Conservation (phyloP, 2,888 invertebrate species). For the Plebejus anna region DNA sequence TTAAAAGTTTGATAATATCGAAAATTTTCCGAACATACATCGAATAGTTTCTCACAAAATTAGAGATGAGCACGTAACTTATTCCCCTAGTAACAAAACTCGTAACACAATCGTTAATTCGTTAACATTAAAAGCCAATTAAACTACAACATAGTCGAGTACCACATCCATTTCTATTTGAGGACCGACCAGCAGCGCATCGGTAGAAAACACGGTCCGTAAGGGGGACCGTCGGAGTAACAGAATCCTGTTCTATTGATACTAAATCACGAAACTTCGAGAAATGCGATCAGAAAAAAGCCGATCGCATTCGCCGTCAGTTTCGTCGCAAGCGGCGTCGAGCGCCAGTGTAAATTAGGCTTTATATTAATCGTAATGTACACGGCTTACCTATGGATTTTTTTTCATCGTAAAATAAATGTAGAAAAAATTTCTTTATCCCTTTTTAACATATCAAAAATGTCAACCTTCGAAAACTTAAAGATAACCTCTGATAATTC, state of each 20-base stretch:
- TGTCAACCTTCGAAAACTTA: constrained; percentile 65
- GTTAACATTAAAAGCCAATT: constrained; percentile 60
- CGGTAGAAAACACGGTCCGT: constrained; percentile 43
- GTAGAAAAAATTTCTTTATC: constrained; percentile 66
- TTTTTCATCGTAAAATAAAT: constrained; percentile 64
- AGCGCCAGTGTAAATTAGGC: constrained; percentile 61
- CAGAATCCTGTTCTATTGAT: constrained; percentile 74
- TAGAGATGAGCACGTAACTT: constrained; percentile 46
- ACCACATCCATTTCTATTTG: constrained; percentile 61
- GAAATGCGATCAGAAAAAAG: constrained; percentile 38
- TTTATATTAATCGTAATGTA: constrained; percentile 61
- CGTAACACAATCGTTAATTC: constrained; percentile 56
- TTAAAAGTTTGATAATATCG: not conserved
- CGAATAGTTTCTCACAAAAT: constrained; percentile 23
- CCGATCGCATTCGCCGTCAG: constrained; percentile 39
- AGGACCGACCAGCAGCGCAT: constrained; percentile 66
- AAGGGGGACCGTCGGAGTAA: constrained; percentile 44
- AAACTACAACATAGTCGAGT: constrained; percentile 53
- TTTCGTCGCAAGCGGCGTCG: constrained; percentile 38
- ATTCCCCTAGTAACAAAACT: constrained; percentile 60
- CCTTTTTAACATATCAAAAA: constrained; percentile 65
- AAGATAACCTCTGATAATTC: constrained; percentile 65
- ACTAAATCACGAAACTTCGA: constrained; percentile 54
- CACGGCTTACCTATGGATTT: constrained; percentile 76
- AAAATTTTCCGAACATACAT: not conserved